Conservation (phyloP, 2,888 invertebrate genomes). For the Sepiola atlantica region DNA sequence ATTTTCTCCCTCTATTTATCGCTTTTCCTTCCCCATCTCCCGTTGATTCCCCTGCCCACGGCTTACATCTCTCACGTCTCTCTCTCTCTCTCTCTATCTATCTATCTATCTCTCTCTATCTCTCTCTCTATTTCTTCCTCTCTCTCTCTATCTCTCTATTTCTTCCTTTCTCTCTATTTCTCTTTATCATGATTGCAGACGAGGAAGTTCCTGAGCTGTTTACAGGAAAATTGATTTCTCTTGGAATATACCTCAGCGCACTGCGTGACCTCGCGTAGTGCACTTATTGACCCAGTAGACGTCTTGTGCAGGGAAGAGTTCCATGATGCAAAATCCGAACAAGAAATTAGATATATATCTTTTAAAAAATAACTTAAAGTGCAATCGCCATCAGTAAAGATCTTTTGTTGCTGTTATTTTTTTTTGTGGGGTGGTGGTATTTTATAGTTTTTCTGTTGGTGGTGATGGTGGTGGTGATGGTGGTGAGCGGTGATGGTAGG, state of each 20-base stretch:
- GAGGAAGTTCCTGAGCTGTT: conserved; percentile 13
- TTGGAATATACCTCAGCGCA: conserved; percentile 12
- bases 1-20: too few relatives aligned
- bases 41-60: not conserved
- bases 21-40: not conserved
- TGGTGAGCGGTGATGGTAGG: not conserved
- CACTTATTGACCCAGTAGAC: conserved; percentile 10
- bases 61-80: not conserved
- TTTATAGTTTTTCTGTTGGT: not conserved
- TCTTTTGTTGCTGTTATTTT: too few relatives aligned
- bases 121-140: too few relatives aligned
- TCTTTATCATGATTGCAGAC: not conserved
- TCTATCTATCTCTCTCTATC: not conserved
- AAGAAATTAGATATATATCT: not conserved
- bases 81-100: not conserved
- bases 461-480: not conserved
- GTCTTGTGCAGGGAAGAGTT: not conserved
- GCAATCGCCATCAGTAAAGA: not conserved
- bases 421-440: too few relatives aligned
- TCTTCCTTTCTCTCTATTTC: not conserved
- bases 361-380: not conserved
- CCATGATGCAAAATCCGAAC: not conserved
- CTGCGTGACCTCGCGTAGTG: not conserved
- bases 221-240: not conserved
- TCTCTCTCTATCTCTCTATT: not conserved